A percentile compares a stretch with the other conserved stretches of the same genome.
phyloP scores from a whole-genome alignment of 1,140 invertebrate species.

The Charaxes varanes region DNA sequence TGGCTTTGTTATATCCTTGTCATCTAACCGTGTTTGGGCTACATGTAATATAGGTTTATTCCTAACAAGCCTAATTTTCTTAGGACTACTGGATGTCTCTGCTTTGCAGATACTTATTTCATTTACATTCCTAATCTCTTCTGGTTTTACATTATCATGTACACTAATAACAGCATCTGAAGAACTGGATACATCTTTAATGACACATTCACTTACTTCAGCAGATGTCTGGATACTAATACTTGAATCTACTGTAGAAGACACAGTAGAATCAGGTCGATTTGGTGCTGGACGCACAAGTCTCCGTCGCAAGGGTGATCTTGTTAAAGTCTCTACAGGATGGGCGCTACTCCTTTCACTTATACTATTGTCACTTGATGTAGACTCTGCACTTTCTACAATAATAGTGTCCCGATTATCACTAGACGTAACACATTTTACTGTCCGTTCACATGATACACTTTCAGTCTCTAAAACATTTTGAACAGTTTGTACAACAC shows the following conservation, averaged over 20 bases:
- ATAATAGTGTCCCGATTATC: conserved; percentile 57
- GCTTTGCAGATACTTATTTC: conserved; percentile 67
- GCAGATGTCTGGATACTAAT: conserved; percentile 35
- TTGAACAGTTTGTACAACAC: conserved; percentile 43
- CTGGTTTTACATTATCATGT: conserved; percentile 52
- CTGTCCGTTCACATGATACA: conserved; percentile 50
- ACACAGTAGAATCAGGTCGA: conserved; percentile 62
- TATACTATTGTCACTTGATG: conserved; percentile 61
- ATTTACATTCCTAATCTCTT: conserved; percentile 63
- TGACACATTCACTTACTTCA: conserved; percentile 43
- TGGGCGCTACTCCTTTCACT: conserved; percentile 38
- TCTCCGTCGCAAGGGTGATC: conserved; percentile 44
- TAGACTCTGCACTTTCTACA: conserved; percentile 62
- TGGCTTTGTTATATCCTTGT: conserved; percentile 19
- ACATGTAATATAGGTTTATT: conserved; percentile 42
- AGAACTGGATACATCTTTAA: conserved; percentile 67
- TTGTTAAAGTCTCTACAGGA: conserved; percentile 32
- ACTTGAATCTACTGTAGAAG: conserved; percentile 56
- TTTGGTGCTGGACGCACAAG: conserved; percentile 49
- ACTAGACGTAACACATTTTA: conserved; percentile 62
- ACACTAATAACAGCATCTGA: conserved; percentile 56
- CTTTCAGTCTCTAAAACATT: conserved; percentile 32
- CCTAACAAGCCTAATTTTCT: conserved; percentile 67
- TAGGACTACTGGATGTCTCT: conserved; percentile 60
- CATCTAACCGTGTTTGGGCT: conserved; percentile 25